Percentiles rank a stretch among this genome's conserved stretches.
Conservation (phyloP, 2,797 vertebrate genomes). For the Acanthurus leucopareius region DNA sequence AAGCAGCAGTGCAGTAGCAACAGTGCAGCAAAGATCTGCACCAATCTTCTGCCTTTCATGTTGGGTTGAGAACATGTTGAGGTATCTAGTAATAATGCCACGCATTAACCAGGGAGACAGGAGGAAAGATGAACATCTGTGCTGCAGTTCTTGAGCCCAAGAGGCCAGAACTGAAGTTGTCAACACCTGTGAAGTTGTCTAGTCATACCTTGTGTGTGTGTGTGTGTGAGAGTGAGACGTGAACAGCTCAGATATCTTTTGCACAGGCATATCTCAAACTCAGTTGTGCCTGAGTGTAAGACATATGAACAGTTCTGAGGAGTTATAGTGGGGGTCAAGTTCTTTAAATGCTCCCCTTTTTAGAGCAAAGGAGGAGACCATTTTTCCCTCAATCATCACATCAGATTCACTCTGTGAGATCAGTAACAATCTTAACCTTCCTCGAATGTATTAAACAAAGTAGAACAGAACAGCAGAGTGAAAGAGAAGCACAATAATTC, state of each 20-base stretch:
- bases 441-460: neutral
- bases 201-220: no score
- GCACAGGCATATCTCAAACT: no score
- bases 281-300: neutral
- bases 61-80: neutral
- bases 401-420: neutral
- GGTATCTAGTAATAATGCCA: neutral
- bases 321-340: neutral
- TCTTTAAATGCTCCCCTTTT: neutral
- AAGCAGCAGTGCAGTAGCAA: neutral
- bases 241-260: no score
- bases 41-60: neutral
- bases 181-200: neutral
- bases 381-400: neutral
- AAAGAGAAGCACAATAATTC: neutral
- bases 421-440: neutral
- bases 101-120: neutral
- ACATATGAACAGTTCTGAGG: neutral
- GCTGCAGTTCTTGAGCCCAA: neutral
- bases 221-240: no score
- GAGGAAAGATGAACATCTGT: neutral
- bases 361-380: neutral
- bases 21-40: neutral
- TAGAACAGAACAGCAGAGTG: neutral
- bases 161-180: neutral